Evolutionary conservation across 2,888 invertebrate genomes (phyloP), one percentile per base, ranked within the genome.

Genomic region (Sarcophaga subvicina): DNA sequence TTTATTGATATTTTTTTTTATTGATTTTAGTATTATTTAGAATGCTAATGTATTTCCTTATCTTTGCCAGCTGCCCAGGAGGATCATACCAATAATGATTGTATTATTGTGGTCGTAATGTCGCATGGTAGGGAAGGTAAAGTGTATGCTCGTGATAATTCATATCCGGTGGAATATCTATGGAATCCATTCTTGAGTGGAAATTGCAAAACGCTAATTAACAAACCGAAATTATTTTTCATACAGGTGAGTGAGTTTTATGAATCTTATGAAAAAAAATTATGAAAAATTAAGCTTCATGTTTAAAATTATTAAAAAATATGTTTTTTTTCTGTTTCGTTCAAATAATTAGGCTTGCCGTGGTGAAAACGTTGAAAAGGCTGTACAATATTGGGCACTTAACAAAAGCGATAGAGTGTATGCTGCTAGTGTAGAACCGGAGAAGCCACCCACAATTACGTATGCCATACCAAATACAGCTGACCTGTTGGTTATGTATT

Each of bases 221-320:
- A 96, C 85, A 96, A 96, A 91, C 96, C 96, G 0, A 96, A 96
- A 91, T 89, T 96, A 49, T 96, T 96, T 91, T 95, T 96, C 89
- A 94, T 96, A 89, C 96, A 96, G 94, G 96, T 95, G 72, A 81
- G 62, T 64, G n/a, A 47, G 0, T 37, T 37, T 37, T 37, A 37
- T 6, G 37, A 37, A 37, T 37, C 37, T 37, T 37, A 37, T 37
- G 6, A 22, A 22, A 6, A 37, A 37, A 6, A 37, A 37, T 37
- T 8, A 37, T 37, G 37, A 8, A 37, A 8, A 37, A 37, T 37
- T 10, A 37, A 10, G 37, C 2, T 37, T 37, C 1, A 37, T 37
- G 8, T 37, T 37, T 10, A 37, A 37, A 37, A 37, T 37, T 37
- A 37, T 37, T 6, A 37, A 10, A 37, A 37, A 37, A 37, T 14